Conservation (phyloP, 2,888 invertebrate genomes). For the Cheilosia scutellata region DNA sequence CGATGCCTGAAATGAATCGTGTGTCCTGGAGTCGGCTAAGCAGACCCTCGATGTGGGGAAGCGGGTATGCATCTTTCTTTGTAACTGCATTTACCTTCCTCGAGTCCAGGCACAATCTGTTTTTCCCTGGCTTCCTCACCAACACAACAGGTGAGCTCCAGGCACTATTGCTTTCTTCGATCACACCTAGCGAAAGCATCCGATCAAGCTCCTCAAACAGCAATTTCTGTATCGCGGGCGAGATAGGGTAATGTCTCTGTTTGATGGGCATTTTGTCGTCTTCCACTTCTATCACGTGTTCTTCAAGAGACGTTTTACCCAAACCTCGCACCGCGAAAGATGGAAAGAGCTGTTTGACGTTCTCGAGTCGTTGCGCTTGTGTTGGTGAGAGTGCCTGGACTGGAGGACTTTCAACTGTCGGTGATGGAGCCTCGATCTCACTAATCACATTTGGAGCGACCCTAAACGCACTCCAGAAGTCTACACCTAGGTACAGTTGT, state of each 20-base stretch:
- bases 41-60: no score
- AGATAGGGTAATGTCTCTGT: slow-evolving; percentile 14
- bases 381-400: neutral
- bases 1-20: neutral
- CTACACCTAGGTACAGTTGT: neutral
- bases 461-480: slow-evolving; percentile 1
- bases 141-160: no score
- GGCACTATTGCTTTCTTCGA: no score
- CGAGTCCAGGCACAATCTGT: no score
- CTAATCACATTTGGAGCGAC: neutral
- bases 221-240: neutral
- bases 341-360: neutral
- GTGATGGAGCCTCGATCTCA: slow-evolving; percentile 1
- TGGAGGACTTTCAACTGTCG: neutral
- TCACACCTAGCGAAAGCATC: no score
- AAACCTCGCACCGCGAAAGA: neutral
- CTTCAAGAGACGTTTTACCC: neutral
- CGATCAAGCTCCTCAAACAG: no score
- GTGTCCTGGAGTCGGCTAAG: no score
- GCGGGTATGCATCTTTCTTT: no score
- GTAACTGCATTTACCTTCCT: neutral
- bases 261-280: slow-evolving; percentile 4
- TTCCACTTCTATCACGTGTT: neutral
- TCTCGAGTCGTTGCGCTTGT: neutral
- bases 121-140: no score